Evolutionary conservation across 2,888 invertebrate genomes (phyloP).

Genomic region (Alsophila aescularia): DNA sequence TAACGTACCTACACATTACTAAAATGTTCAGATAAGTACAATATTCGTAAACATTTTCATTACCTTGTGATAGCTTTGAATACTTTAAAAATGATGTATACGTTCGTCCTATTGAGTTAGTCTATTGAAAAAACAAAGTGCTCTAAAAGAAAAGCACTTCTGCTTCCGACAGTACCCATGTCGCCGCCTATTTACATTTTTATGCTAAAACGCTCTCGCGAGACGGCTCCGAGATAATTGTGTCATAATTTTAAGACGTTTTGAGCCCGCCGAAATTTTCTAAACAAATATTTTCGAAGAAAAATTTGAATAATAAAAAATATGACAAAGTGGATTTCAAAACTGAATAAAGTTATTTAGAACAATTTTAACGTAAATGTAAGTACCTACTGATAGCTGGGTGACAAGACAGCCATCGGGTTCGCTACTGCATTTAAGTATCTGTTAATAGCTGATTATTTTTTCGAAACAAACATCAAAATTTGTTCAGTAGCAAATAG

Average conservation of each 20-base stretch:
- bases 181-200: conserved; percentile 42
- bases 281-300: conserved; percentile 12
- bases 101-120: no score
- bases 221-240: conserved; percentile 24
- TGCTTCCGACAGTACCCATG: conserved; percentile 14
- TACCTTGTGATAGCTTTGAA: no score
- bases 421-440: no score
- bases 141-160: conserved; percentile 1
- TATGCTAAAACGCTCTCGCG: conserved; percentile 33
- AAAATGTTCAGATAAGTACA: no score
- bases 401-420: no score
- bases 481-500: no score
- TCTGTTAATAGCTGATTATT: no score
- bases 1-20: no score
- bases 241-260: conserved; percentile 26
- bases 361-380: neutral
- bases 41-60: no score
- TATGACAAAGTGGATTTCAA: conserved; percentile 6
- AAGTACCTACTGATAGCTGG: neutral
- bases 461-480: no score
- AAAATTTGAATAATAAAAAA: conserved; percentile 17
- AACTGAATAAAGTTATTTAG: conserved; percentile 1
- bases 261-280: conserved; percentile 4
- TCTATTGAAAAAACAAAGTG: neutral
- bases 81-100: no score